Conservation (phyloP, 2,797 vertebrate species). For the Leptatherina wallacei region DNA sequence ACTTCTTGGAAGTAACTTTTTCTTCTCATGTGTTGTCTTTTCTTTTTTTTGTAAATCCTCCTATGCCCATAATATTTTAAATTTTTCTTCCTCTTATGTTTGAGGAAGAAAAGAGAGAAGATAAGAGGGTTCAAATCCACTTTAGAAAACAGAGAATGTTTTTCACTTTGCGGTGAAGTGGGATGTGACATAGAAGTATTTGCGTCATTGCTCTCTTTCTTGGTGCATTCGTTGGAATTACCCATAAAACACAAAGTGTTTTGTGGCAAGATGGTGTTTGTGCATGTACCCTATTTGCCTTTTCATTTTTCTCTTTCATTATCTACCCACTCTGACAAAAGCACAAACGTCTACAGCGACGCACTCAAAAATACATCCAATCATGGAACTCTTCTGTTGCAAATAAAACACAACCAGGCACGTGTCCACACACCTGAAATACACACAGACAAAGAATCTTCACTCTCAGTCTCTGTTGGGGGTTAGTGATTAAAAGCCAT, state of each 20-base stretch:
- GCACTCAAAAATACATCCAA: slow-evolving; percentile 15
- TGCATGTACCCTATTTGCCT: slow-evolving; percentile 26
- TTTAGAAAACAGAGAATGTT: slow-evolving; percentile 11
- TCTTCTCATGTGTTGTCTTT: slow-evolving; percentile 25
- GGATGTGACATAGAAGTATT: slow-evolving; percentile 20
- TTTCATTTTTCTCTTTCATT: slow-evolving; percentile 43
- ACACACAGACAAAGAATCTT: slow-evolving; percentile 12
- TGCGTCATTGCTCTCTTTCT: slow-evolving; percentile 42
- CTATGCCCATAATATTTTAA: slow-evolving; percentile 3
- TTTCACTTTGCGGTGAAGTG: slow-evolving; percentile 24
- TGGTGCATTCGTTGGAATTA: slow-evolving; percentile 48
- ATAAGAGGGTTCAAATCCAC: slow-evolving; percentile 34
- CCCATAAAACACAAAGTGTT: slow-evolving; percentile 46
- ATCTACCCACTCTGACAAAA: slow-evolving; percentile 12
- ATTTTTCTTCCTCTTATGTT: slow-evolving; percentile 10
- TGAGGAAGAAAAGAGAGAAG: slow-evolving; percentile 20
- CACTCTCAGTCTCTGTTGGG: slow-evolving; percentile 10
- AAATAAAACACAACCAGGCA: not conserved
- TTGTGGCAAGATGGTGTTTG: slow-evolving; percentile 28
- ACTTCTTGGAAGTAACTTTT: slow-evolving; percentile 47
- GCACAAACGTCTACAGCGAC: slow-evolving; percentile 6
- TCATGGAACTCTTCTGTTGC: slow-evolving; percentile 10
- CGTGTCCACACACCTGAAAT: not conserved
- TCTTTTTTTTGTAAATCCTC: slow-evolving; percentile 8
- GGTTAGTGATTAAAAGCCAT: slow-evolving; percentile 67